These are phyloP conservation scores for Noturus placidus DNA, from an alignment of 2,113 vertebrate species.

Conservation along the genomic window DNA sequence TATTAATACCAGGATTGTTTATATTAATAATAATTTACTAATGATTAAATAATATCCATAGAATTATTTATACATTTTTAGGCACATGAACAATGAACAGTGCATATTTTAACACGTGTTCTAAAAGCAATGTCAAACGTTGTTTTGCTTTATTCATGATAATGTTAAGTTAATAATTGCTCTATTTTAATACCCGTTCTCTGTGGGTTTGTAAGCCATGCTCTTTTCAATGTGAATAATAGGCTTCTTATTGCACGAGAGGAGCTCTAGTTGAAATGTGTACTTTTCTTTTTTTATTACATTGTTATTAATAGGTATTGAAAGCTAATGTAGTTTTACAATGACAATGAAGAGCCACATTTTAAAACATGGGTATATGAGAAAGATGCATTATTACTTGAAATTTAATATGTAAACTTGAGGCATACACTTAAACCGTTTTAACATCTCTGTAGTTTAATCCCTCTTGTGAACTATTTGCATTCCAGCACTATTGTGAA, in stretches of 20 bases:
- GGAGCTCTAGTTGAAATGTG: background rate
- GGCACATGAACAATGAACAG: background rate
- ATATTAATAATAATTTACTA: too few species aligned
- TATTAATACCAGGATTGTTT: too few species aligned
- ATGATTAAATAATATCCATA: too few species aligned
- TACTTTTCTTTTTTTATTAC: background rate
- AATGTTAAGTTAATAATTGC: background rate
- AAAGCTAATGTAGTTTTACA: background rate
- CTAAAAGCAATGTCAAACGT: background rate
- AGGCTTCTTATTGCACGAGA: background rate
- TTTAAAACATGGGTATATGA: background rate
- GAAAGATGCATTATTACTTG: too few species aligned
- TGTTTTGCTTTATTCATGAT: background rate
- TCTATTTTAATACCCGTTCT: background rate
- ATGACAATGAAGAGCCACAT: background rate
- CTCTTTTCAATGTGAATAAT: background rate
- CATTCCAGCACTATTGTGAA: conserved; percentile 18
- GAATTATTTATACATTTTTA: background rate
- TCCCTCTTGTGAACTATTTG: background rate
- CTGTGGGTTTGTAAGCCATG: background rate
- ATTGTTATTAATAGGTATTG: background rate
- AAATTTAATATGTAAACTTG: background rate
- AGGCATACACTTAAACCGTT: background rate
- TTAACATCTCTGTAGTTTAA: background rate
- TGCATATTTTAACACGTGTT: too few species aligned